Conservation (phyloP, 53 echinoderm and acorn worm genomes). For the Mesocentrotus franciscanus region DNA sequence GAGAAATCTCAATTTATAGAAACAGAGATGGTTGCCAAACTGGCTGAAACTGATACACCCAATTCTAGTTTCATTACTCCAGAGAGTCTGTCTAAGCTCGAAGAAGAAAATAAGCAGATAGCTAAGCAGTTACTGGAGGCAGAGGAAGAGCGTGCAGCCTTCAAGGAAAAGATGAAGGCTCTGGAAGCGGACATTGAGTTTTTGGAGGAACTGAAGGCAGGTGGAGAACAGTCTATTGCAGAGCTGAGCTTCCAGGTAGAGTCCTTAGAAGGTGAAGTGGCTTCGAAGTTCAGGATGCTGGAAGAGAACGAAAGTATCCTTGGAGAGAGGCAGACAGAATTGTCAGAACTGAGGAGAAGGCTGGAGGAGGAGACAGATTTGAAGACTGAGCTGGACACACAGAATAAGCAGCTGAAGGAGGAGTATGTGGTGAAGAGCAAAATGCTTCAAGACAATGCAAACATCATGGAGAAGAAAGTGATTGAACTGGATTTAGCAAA, state of each 20-base stretch:
- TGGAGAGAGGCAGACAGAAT: slow-evolving; percentile 57
- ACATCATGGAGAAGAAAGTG: slow-evolving; percentile 47
- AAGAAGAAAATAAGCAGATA: slow-evolving; percentile 54
- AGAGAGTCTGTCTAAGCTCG: background rate
- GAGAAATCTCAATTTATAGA: slow-evolving; percentile 29
- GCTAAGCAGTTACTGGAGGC: slow-evolving; percentile 30
- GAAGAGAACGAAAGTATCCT: slow-evolving; percentile 54
- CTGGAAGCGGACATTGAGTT: slow-evolving; percentile 56
- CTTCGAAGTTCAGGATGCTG: slow-evolving; percentile 58
- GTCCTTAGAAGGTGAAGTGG: slow-evolving; percentile 39
- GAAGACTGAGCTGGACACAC: slow-evolving; percentile 32
- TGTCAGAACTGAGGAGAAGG: slow-evolving; percentile 56
- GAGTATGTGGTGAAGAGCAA: slow-evolving; percentile 58
- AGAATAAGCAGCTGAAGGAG: slow-evolving; percentile 23
- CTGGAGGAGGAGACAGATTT: slow-evolving; percentile 63
- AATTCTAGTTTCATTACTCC: background rate
- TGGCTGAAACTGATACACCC: slow-evolving; percentile 28
- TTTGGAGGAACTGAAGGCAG: slow-evolving; percentile 54
- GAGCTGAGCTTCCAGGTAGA: slow-evolving; percentile 64
- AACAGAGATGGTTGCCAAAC: slow-evolving; percentile 3
- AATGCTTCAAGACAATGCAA: slow-evolving; percentile 51
- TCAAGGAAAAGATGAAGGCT: slow-evolving; percentile 43
- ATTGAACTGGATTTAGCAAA: slow-evolving; percentile 32
- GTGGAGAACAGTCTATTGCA: slow-evolving; percentile 61
- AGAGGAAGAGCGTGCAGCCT: slow-evolving; percentile 62